These are phyloP conservation scores for Shinisaurus crocodilurus DNA, from an alignment of 2,113 vertebrate genomes.

Conservation along the genomic window DNA sequence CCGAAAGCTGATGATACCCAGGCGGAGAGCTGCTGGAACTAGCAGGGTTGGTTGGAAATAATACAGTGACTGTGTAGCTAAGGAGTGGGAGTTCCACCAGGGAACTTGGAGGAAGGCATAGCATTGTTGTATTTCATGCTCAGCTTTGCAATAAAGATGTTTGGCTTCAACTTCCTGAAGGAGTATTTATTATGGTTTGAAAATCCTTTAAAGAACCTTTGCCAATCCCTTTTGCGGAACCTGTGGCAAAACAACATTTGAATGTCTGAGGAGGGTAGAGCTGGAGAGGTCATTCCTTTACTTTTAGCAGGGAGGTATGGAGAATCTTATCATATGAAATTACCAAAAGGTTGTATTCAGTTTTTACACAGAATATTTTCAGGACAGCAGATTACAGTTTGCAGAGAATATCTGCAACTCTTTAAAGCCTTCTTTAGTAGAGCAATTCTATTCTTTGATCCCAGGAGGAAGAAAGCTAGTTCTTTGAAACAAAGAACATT, in stretches of 20 bases:
- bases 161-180: too few relatives aligned
- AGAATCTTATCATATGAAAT: neutral
- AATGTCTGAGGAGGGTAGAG: neutral
- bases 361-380: slow-evolving; percentile 32
- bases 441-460: slow-evolving; percentile 37
- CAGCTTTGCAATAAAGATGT: too few relatives aligned
- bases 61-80: too few relatives aligned
- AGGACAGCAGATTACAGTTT: neutral
- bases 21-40: too few relatives aligned
- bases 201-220: too few relatives aligned
- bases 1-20: too few relatives aligned
- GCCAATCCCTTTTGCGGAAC: too few relatives aligned
- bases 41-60: too few relatives aligned
- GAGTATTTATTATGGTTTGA: too few relatives aligned
- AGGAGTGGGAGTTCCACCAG: too few relatives aligned
- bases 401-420: neutral
- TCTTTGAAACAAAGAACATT: slow-evolving; percentile 44
- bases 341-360: neutral
- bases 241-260: neutral
- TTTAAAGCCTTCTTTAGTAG: neutral
- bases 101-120: too few relatives aligned
- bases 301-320: neutral
- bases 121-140: too few relatives aligned
- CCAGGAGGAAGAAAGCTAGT: slow-evolving; percentile 20
- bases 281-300: neutral